These are phyloP conservation scores for Allygus modestus DNA, from an alignment of 2,888 invertebrate genomes.

Conservation along the genomic window DNA sequence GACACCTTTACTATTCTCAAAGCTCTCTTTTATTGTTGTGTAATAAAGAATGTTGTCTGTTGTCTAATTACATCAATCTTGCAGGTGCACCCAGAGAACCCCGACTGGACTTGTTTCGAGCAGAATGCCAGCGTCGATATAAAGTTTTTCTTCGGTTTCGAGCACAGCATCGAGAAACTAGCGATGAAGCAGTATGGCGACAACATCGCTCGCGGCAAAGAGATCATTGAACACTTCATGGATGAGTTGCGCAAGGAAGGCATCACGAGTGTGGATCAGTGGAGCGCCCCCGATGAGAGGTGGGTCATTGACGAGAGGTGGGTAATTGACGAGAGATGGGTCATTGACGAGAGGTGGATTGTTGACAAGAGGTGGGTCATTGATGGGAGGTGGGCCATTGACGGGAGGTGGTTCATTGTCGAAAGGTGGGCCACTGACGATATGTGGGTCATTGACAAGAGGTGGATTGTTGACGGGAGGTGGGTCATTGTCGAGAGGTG, in stretches of 20 bases:
- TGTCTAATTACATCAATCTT: conserved; percentile 64
- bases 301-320: neutral
- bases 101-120: conserved; percentile 97
- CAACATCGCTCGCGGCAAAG: conserved; percentile 92
- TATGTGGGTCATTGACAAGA: too few relatives aligned
- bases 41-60: too few relatives aligned
- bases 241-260: conserved; percentile 87
- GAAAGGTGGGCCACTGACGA: too few relatives aligned
- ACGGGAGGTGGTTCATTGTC: too few relatives aligned
- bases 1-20: too few relatives aligned
- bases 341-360: neutral
- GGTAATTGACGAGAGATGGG: neutral
- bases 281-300: conserved; percentile 74
- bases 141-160: conserved; percentile 96
- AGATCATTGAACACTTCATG: conserved; percentile 95
- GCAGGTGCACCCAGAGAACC: conserved; percentile 95
- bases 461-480: too few relatives aligned
- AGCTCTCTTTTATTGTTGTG: too few relatives aligned
- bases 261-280: conserved; percentile 81
- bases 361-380: too few relatives aligned
- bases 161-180: conserved; percentile 95
- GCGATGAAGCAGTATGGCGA: conserved; percentile 97
- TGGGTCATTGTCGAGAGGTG: too few relatives aligned
- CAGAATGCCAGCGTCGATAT: conserved; percentile 95
- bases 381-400: too few relatives aligned